Base-by-base conservation (phyloP, 2,888 invertebrate genomes). In the Leucoma salicis region DNA sequence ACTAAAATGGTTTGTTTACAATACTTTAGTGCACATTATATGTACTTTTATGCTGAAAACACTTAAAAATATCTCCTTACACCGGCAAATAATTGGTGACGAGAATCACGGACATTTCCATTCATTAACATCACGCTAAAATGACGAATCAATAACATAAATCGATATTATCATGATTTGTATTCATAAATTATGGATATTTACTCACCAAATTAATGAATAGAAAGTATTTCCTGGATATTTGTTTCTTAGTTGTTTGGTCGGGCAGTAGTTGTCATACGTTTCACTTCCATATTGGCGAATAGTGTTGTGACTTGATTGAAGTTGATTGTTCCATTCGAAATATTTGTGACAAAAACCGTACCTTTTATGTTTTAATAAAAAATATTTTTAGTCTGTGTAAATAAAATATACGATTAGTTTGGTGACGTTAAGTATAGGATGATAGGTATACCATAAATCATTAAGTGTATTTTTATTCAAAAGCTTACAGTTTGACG, bases 201-300 rank as follows among this genome's bases (percentile, higher is more conserved):
- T 70, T 66, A 85, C 87, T 87, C 52, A 88, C 87, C 83, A 69
- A 79, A 74, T 66, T 57, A 57, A 63, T 58, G 66, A 66, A 60
- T 70, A 70, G 69, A 74, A 70, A 69, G 69, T 78, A 74, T 74
- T 74, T 68, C 62, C 60, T 70, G 77, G 62, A 74, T 85, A 85
- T 86, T 82, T 86, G 84, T 80, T 82, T 85, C 73, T 70, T 74
- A 78, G 72, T 76, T 77, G 79, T 82, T 78, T 78, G 69, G 70
- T 71, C 72, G 74, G 68, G 70, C 70, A 72, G 76, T 76, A 72
- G 77, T 82, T 86, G 85, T 83, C 88, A 86, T 75, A 81, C 82
- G 80, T 78, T 79, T 78, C 75, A 77, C 81, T 81, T 78, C 87
- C 86, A 86, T 87, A 78, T 84, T 88, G 84, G 75, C 69, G 74